Evolutionary conservation across 37 sponge, comb jelly and placozoan genomes (phyloP).

Genomic region (Chondrilla cf. caribensis): DNA sequence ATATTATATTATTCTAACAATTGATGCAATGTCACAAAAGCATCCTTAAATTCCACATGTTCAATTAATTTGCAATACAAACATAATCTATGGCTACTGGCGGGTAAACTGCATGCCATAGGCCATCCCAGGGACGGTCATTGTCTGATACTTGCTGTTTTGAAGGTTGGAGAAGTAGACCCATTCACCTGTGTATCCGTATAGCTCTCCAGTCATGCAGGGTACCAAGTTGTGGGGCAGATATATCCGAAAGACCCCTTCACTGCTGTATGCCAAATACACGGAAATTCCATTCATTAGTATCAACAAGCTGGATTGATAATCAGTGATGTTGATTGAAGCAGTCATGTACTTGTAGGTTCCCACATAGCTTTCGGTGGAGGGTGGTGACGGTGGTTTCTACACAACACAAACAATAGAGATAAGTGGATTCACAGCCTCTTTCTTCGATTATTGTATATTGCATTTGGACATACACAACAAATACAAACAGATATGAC

Average conservation of each 20-base stretch:
- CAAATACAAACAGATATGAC: too few species aligned
- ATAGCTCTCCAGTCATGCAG: constrained; percentile 38
- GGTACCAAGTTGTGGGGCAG: constrained; percentile 18
- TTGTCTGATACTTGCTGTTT: constrained; percentile 2
- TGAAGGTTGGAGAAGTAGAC: constrained; percentile 32
- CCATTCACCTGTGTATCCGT: constrained; percentile 32
- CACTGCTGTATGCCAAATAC: neutral
- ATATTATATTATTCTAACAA: too few species aligned
- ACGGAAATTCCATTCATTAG: neutral
- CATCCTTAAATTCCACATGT: too few species aligned
- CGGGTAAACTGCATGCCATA: constrained; percentile 1
- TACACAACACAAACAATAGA: neutral
- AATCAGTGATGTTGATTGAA: neutral
- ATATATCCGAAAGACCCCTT: constrained; percentile 17
- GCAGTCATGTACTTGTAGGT: neutral
- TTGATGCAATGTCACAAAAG: too few species aligned
- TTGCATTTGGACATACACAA: too few species aligned
- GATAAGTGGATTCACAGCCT: too few species aligned
- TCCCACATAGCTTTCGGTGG: constrained; percentile 19
- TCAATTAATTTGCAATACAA: too few species aligned
- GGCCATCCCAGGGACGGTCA: constrained; percentile 42
- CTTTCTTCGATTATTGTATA: too few species aligned
- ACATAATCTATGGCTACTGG: too few species aligned
- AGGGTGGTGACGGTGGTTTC: constrained; percentile 20
- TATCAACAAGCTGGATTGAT: neutral